phyloP scores from a whole-genome alignment of 2,113 vertebrate genomes.

The Rattus rattus region DNA sequence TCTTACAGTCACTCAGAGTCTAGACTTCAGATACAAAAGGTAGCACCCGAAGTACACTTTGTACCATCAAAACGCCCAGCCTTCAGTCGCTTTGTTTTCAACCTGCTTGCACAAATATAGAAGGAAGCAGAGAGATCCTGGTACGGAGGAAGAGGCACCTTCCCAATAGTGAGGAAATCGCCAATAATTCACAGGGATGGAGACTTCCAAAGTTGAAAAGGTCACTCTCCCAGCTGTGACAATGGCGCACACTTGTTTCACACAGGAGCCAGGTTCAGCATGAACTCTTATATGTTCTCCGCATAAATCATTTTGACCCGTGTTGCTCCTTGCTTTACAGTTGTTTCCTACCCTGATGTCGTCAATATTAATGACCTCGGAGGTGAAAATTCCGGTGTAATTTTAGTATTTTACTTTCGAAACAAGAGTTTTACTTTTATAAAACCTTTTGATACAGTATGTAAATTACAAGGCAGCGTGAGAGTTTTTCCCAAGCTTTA shows the following conservation, averaged over 20 bases:
- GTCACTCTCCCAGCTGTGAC: constrained; percentile 49
- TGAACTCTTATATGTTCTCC: constrained; percentile 12
- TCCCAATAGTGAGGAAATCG: constrained; percentile 64
- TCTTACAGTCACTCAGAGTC: background rate
- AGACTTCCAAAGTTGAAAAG: constrained; percentile 63
- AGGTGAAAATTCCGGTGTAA: constrained; percentile 20
- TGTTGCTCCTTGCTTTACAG: constrained; percentile 42
- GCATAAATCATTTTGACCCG: constrained; percentile 63
- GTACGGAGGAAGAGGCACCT: background rate
- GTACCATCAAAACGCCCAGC: background rate
- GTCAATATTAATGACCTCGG: constrained; percentile 60
- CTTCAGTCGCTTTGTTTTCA: constrained; percentile 19
- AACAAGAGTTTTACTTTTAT: background rate
- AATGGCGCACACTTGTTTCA: constrained; percentile 56
- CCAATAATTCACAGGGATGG: background rate
- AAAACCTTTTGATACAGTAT: background rate
- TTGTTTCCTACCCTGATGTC: constrained; percentile 55
- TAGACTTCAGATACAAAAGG: background rate
- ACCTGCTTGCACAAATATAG: background rate
- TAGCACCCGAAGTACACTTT: background rate
- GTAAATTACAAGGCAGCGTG: background rate
- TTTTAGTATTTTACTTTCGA: constrained; percentile 44
- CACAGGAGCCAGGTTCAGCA: background rate
- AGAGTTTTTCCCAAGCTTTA: constrained; percentile 22
- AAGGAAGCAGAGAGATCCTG: accelerated